Base-by-base conservation (phyloP, 2,797 vertebrate genomes). In the Agapornis canus region DNA sequence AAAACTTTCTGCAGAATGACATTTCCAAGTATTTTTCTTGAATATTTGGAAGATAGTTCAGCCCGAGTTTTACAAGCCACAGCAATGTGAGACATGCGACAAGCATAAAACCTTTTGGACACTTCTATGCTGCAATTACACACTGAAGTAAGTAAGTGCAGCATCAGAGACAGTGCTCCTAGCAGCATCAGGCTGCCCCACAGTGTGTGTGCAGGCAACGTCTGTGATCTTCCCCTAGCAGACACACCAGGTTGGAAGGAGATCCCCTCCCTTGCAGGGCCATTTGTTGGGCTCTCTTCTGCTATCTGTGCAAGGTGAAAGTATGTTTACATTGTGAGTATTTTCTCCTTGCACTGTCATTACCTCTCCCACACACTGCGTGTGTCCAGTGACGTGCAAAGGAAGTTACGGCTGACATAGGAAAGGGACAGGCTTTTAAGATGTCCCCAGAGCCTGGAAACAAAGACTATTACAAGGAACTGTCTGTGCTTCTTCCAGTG, bases 331-430 rank as follows among this genome's bases (percentile, higher is more conserved):
- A 47, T 20, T 39, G 32, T 8, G 60, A 91, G 48, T 63, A 64
- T 70, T 92, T 97, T 96, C 82, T 90, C 48, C 73, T 94, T 95
- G 59, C 60, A n/a, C 70, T 43, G 48, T 84, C 80, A 49, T 79
- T 89, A 86, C 76, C 64, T 92, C 87, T 95, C 87, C 94, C 85
- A 80, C 82, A n/a, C 80, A 45, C 40, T 57, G 37, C 29, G 35
- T 71, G 73, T 93, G 82, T 92, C 48, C 64, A 84, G 52, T 92
- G 89, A 95, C 2, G 6, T 51, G 73, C 63, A 84, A 76, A 90
- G 87, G 89, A 95, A 94, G 63, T 76, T 82, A 78, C 57, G 68
- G 86, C 68, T 91, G 85, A 86, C 87, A 96, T 1, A 93, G 29
- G 63, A 92, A 51, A 91, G 73, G 51, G 77, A 91, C 82, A 82